phyloP scores from a whole-genome alignment of 2,888 invertebrate genomes.

The Ophion slaviceki region DNA sequence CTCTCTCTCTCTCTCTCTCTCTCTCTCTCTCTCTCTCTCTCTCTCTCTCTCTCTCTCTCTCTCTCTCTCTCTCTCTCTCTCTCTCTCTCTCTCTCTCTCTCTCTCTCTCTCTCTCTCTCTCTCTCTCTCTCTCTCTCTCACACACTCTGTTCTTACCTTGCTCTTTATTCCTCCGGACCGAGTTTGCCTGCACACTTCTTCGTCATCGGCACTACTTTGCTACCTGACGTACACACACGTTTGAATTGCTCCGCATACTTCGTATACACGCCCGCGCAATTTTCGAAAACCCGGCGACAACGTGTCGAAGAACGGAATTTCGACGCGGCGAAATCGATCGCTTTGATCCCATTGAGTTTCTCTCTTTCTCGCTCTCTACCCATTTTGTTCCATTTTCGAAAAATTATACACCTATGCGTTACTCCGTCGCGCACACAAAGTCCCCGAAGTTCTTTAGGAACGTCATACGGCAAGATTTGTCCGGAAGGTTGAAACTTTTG shows the following conservation, averaged over 20 bases:
- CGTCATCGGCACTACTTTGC: background rate
- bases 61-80: slow-evolving; percentile 23
- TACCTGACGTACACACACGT: background rate
- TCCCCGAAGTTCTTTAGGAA: too few species aligned
- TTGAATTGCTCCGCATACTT: background rate
- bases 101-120: background rate
- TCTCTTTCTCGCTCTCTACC: background rate
- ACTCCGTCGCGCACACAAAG: too few species aligned
- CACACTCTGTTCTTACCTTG: slow-evolving; percentile 42
- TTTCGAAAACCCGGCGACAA: background rate
- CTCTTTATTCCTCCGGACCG: slow-evolving; percentile 17
- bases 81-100: slow-evolving; percentile 11
- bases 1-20: slow-evolving; percentile 14
- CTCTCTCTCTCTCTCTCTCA: slow-evolving; percentile 39
- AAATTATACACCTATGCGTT: background rate
- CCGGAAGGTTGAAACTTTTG: too few species aligned
- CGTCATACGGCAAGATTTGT: too few species aligned
- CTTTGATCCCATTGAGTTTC: background rate
- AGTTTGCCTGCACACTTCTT: slow-evolving; percentile 13
- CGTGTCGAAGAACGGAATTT: background rate
- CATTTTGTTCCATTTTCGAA: background rate
- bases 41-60: slow-evolving; percentile 38
- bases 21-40: too few species aligned
- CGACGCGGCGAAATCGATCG: background rate
- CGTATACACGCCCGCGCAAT: background rate